Evolutionary conservation across 2,888 invertebrate genomes (phyloP), one percentile per base, ranked within the genome.

Genomic region (Diaprepes abbreviatus): DNA sequence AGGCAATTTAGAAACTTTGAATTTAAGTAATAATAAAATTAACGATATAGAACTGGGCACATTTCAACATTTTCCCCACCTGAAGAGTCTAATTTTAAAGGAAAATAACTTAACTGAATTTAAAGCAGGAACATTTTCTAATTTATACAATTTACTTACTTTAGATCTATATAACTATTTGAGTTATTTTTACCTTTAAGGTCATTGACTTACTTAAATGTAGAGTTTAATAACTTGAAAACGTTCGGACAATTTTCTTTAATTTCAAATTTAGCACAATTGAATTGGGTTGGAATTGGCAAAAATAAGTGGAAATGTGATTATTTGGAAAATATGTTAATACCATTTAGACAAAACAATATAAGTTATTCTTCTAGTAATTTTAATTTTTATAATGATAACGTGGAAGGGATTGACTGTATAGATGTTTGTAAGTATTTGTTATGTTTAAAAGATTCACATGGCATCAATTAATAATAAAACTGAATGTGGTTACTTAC

Each of bases 251-350:
- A 40, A 9, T 35, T 17, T 10, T 14, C 55, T 7, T 62, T 76
- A 35, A 16, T 72, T 4, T 65, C 36, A 12, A 74, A 70, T 35
- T 38, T 74, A 38, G 52, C 28, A 10, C 17, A 66, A 0, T 57
- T 77, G 28, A 55, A 64, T n/a, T 70, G 71, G 19, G 36, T 77
- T 1, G 73, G 73, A 7, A 74, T 77, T 21, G 74, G 73, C 2
- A 33, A 62, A 1, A 77, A 77, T 43, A 74, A 74, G 35, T 77
- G 75, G 74, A 66, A 71, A 33, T 77, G 77, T 45, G 70, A 71
- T 17, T 66, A 69, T 62, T 70, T 77, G 48, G 71, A 60, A n/a
- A 21, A 63, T 12, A 73, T 75, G 66, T 62, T 77, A 31, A 66
- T 72, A 4, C 57, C 50, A 6, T 70, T 77, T 38, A 71, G 67